phyloP scores from a whole-genome alignment of 2,888 invertebrate species.

The Serripes groenlandicus region DNA sequence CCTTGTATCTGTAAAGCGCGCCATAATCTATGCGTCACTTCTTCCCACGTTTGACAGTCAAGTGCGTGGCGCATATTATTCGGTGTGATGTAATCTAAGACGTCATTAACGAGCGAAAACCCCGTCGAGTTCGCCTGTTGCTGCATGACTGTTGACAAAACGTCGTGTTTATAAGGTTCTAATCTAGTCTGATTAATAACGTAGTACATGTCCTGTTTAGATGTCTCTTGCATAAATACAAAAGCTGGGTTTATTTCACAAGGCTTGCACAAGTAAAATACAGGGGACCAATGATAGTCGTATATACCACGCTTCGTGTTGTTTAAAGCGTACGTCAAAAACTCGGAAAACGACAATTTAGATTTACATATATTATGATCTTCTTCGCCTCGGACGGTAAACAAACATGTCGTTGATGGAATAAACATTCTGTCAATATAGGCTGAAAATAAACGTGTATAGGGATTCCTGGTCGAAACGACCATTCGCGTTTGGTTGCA shows the following conservation, averaged over 20 bases:
- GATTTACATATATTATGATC: slow-evolving; percentile 16
- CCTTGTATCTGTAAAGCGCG: slow-evolving; percentile 32
- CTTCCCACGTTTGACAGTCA: slow-evolving; percentile 14
- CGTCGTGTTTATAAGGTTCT: not conserved
- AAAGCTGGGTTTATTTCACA: slow-evolving; percentile 13
- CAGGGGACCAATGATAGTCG: slow-evolving; percentile 35
- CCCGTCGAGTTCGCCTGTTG: slow-evolving; percentile 3
- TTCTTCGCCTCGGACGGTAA: not conserved
- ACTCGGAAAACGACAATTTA: slow-evolving; percentile 20
- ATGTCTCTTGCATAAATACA: slow-evolving; percentile 3
- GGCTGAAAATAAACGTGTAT: slow-evolving; percentile 6
- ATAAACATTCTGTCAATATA: slow-evolving; percentile 15
- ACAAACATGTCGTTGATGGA: not conserved
- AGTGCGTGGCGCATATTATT: not conserved
- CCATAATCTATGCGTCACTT: slow-evolving; percentile 26
- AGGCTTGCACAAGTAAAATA: slow-evolving; percentile 7
- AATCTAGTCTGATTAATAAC: not conserved
- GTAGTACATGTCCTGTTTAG: not conserved
- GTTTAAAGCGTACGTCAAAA: slow-evolving; percentile 7
- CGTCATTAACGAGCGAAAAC: not conserved
- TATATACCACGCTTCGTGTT: not conserved
- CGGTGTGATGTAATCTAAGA: slow-evolving; percentile 1
- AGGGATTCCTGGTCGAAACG: slow-evolving; percentile 2
- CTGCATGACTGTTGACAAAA: not conserved
- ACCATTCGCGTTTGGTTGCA: not conserved